Evolutionary conservation across 2,888 invertebrate species (phyloP).

Genomic region (Tryphoninae sp.): DNA sequence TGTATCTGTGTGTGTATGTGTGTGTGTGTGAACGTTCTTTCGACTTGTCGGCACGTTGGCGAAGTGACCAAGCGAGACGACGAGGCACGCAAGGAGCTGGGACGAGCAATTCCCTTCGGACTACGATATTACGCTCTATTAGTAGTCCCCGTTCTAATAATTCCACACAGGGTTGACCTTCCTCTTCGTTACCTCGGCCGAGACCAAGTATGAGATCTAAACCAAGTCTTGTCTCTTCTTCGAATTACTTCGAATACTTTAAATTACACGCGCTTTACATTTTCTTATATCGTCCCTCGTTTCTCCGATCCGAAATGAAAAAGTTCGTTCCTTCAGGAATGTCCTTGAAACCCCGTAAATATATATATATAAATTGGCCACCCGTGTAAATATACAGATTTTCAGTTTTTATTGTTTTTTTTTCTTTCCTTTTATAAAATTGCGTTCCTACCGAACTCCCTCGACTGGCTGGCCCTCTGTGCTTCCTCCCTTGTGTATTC

Average conservation of each 20-base stretch:
- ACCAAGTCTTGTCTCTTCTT: background rate
- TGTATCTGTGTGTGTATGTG: background rate
- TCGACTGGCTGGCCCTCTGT: too few species aligned
- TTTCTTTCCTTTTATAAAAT: slow-evolving; percentile 13
- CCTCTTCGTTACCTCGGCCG: slow-evolving; percentile 9
- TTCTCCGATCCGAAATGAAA: background rate
- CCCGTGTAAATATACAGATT: background rate
- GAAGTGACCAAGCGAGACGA: slow-evolving; percentile 43
- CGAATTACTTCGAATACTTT: too few species aligned
- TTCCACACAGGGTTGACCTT: slow-evolving; percentile 53
- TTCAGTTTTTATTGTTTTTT: background rate
- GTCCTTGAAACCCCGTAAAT: background rate
- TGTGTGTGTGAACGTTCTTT: background rate
- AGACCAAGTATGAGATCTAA: slow-evolving; percentile 9
- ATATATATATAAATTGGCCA: background rate
- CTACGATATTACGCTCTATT: slow-evolving; percentile 38
- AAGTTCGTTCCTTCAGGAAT: background rate
- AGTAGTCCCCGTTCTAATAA: slow-evolving; percentile 20
- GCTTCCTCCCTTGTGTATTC: slow-evolving; percentile 5
- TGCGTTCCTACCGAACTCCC: slow-evolving; percentile 1
- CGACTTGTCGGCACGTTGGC: slow-evolving; percentile 11
- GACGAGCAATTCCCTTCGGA: slow-evolving; percentile 21
- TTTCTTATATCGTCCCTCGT: too few species aligned
- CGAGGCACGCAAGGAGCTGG: slow-evolving; percentile 58
- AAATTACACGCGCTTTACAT: too few species aligned